phyloP scores from a whole-genome alignment of 2,888 invertebrate genomes.

The Spisula subtruncata region DNA sequence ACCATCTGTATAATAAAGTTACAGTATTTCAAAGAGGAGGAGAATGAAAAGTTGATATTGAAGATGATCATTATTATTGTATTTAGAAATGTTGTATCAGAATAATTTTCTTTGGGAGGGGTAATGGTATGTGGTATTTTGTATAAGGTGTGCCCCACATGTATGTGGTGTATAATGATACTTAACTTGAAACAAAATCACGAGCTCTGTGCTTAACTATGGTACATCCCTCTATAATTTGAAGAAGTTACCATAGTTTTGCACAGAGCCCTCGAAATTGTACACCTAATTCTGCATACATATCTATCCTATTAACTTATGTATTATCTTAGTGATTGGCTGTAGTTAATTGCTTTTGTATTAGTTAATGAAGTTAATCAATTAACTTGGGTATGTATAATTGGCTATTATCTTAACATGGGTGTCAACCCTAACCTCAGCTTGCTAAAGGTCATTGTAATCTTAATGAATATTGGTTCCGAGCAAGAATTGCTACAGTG shows the following conservation, averaged over 20 bases:
- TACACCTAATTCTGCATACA: not conserved
- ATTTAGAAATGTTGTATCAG: no score
- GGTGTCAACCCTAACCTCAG: slow-evolving; percentile 21
- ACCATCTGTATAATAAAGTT: no score
- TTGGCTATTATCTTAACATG: slow-evolving; percentile 39
- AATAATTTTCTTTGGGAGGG: no score
- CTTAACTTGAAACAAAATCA: not conserved
- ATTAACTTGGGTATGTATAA: slow-evolving; percentile 48
- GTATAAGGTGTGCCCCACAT: no score
- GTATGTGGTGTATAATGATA: not conserved
- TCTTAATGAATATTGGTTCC: slow-evolving; percentile 16
- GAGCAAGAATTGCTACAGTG: not conserved
- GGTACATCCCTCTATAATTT: no score
- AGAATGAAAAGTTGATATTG: no score
- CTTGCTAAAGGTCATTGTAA: slow-evolving; percentile 30
- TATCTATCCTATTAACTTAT: slow-evolving; percentile 30
- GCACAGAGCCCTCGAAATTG: no score
- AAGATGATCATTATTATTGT: no score
- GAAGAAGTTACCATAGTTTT: no score
- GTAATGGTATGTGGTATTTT: no score
- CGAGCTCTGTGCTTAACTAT: no score
- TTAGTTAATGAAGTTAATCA: slow-evolving; percentile 52
- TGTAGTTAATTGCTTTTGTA: slow-evolving; percentile 39
- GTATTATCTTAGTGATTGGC: slow-evolving; percentile 28
- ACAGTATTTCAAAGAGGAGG: no score